Evolutionary conservation across 1,140 invertebrate species (phyloP).

Genomic region (Procambarus clarkii): DNA sequence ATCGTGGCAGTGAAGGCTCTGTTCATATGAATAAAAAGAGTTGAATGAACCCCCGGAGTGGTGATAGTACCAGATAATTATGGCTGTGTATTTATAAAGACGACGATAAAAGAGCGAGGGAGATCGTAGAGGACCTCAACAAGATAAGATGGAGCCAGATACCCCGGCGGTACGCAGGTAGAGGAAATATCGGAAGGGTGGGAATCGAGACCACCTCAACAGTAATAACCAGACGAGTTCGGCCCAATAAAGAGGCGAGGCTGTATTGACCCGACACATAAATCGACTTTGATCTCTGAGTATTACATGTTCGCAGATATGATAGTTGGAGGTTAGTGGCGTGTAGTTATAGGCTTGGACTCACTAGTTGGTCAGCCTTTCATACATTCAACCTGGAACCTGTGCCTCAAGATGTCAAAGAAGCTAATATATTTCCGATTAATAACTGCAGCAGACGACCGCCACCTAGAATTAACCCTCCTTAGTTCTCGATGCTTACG

Average conservation of each 20-base stretch:
- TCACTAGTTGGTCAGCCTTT: conserved; percentile 9
- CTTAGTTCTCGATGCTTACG: conserved; percentile 25
- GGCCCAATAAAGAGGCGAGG: conserved; percentile 4
- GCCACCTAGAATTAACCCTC: conserved; percentile 48
- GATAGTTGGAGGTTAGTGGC: conserved; percentile 21
- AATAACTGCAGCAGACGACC: conserved; percentile 20
- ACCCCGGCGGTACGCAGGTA: neutral
- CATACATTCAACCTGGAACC: conserved; percentile 2
- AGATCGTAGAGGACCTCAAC: neutral
- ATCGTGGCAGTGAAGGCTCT: too few species aligned
- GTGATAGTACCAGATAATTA: too few species aligned
- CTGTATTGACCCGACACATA: conserved; percentile 43
- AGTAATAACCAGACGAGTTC: neutral
- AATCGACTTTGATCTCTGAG: conserved; percentile 42
- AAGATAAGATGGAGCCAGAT: too few species aligned
- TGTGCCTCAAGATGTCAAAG: conserved; percentile 44
- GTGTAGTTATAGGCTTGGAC: conserved; percentile 30
- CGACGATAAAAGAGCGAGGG: neutral
- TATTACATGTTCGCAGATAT: conserved; percentile 45
- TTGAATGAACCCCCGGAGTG: too few species aligned
- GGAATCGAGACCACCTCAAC: neutral
- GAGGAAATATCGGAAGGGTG: neutral
- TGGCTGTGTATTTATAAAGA: too few species aligned
- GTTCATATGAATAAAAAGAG: too few species aligned
- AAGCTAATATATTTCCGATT: conserved; percentile 50